These are phyloP conservation scores for Stigmatopora nigra DNA, from an alignment of 2,113 vertebrate species.

Conservation along the genomic window DNA sequence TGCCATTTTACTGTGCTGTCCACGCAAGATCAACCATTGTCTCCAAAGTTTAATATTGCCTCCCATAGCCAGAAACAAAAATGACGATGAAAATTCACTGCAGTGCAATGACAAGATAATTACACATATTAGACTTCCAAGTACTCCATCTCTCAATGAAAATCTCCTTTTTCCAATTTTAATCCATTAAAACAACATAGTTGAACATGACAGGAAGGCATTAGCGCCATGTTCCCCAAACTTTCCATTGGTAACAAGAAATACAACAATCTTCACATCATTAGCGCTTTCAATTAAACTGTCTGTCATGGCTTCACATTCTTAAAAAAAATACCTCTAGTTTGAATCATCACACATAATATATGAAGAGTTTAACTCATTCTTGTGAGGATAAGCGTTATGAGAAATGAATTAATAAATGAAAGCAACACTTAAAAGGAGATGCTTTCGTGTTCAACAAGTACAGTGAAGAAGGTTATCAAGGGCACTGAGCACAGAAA, in stretches of 20 bases:
- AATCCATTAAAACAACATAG: constrained; percentile 26
- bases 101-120: constrained; percentile 11
- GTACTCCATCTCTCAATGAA: constrained; percentile 16
- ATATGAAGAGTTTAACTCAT: too few species aligned
- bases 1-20: not conserved
- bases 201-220: constrained; percentile 28
- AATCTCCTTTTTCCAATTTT: constrained; percentile 34
- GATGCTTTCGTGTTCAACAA: not conserved
- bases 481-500: not conserved
- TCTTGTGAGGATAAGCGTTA: too few species aligned
- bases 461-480: not conserved
- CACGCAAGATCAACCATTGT: not conserved
- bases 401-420: not conserved
- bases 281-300: constrained; percentile 2
- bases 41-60: not conserved
- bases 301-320: not conserved
- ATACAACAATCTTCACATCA: constrained; percentile 22
- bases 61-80: not conserved
- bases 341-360: not conserved
- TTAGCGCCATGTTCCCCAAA: constrained; percentile 22
- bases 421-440: not conserved
- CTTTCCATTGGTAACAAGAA: constrained; percentile 17
- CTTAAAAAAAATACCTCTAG: not conserved
- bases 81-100: not conserved
- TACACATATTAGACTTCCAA: constrained; percentile 36